Conservation (phyloP, 2,888 invertebrate species). For the Cordilura impudica region DNA sequence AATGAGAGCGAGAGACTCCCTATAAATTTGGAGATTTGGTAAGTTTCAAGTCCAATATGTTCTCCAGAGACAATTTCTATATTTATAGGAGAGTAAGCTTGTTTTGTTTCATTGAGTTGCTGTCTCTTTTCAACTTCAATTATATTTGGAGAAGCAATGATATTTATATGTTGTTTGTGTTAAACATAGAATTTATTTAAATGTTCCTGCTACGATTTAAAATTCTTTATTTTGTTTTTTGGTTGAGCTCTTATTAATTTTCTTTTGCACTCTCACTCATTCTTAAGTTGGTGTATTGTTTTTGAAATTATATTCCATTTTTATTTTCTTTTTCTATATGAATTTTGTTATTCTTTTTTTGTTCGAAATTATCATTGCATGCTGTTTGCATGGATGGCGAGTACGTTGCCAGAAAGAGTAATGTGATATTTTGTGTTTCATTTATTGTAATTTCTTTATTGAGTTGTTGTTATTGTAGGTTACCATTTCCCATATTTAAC, state of each 20-base stretch:
- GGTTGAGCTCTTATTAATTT: not conserved
- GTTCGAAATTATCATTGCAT: slow-evolving; percentile 35
- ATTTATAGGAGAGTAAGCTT: not conserved
- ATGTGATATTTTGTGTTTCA: slow-evolving; percentile 49
- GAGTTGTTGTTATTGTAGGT: not conserved
- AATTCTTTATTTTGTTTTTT: not conserved
- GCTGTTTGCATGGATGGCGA: not conserved
- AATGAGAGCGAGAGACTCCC: not conserved
- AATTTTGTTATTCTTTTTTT: slow-evolving; percentile 28
- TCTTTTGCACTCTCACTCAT: slow-evolving; percentile 14
- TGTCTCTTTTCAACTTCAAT: slow-evolving; percentile 44
- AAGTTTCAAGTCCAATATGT: slow-evolving; percentile 34
- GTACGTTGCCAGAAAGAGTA: slow-evolving; percentile 35
- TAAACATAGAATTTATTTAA: slow-evolving; percentile 48
- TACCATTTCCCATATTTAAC: slow-evolving; percentile 2
- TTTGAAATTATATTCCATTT: slow-evolving; percentile 14
- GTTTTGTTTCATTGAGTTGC: not conserved
- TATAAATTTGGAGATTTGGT: not conserved
- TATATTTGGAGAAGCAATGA: slow-evolving; percentile 7
- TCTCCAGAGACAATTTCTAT: not conserved
- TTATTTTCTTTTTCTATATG: slow-evolving; percentile 30
- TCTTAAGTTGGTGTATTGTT: not conserved
- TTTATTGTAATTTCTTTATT: slow-evolving; percentile 10
- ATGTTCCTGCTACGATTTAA: not conserved
- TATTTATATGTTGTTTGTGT: slow-evolving; percentile 14